A percentile compares a stretch with the other conserved stretches of the same genome.
Evolutionary conservation across 1,140 invertebrate genomes (phyloP).

Genomic region (Heliothis virescens): DNA sequence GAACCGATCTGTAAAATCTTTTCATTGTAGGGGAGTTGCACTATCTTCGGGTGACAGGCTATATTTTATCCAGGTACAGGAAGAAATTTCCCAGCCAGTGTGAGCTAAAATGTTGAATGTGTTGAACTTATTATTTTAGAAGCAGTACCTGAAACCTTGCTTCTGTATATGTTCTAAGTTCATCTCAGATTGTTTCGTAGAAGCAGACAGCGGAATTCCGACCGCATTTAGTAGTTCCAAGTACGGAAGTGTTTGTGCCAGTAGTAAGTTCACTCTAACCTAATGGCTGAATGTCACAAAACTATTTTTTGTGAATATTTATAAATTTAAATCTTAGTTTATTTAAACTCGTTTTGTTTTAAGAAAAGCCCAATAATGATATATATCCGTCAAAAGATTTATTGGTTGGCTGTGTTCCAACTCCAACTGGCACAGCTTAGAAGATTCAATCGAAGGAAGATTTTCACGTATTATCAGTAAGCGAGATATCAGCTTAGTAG

Average conservation of each 20-base stretch:
- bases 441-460: constrained; percentile 29
- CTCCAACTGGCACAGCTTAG: constrained; percentile 11
- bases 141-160: neutral
- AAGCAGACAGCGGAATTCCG: neutral
- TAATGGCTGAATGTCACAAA: too few relatives aligned
- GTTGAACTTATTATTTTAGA: too few relatives aligned
- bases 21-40: too few relatives aligned
- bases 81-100: too few relatives aligned
- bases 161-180: neutral
- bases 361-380: neutral
- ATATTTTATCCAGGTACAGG: too few relatives aligned
- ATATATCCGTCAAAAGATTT: neutral
- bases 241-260: neutral
- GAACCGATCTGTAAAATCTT: too few relatives aligned
- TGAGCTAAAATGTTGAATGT: too few relatives aligned
- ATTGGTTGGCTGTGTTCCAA: neutral
- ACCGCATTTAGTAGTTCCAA: neutral
- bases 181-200: neutral
- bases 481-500: neutral
- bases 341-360: neutral
- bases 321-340: neutral
- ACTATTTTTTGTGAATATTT: too few relatives aligned
- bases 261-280: neutral
- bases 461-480: constrained; percentile 1
- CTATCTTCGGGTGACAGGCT: too few relatives aligned